phyloP scores from a whole-genome alignment of 2,888 invertebrate genomes.

The Galerucella calmariensis region DNA sequence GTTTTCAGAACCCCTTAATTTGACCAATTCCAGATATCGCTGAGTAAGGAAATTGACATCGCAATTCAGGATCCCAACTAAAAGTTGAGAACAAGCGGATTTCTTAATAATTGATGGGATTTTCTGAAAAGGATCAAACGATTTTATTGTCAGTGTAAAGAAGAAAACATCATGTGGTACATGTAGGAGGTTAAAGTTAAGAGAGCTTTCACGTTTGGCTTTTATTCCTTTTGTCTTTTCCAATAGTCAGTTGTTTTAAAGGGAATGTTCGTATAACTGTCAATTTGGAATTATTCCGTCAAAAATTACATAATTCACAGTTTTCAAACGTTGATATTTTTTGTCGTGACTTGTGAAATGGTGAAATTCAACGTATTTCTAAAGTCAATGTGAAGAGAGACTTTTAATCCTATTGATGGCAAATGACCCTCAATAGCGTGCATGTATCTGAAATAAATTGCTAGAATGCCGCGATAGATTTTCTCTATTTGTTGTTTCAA shows the following conservation, averaged over 20 bases:
- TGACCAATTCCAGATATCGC: constrained; percentile 55
- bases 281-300: background rate
- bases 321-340: too few relatives aligned
- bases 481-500: too few relatives aligned
- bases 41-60: constrained; percentile 50
- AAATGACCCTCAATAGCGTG: too few relatives aligned
- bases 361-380: too few relatives aligned
- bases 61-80: constrained; percentile 39
- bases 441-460: too few relatives aligned
- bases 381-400: too few relatives aligned
- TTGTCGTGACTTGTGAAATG: too few relatives aligned
- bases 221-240: background rate
- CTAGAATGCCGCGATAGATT: too few relatives aligned
- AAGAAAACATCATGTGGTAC: constrained; percentile 23
- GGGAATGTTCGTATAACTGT: background rate
- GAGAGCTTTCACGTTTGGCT: background rate
- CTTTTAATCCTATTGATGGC: too few relatives aligned
- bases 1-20: constrained; percentile 49
- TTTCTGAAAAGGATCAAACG: constrained; percentile 37
- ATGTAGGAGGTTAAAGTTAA: constrained; percentile 1
- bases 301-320: too few relatives aligned
- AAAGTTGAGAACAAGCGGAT: constrained; percentile 33
- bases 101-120: constrained; percentile 45
- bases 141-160: constrained; percentile 37
- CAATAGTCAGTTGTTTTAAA: background rate